phyloP scores from a whole-genome alignment of 2,797 vertebrate species.

The Pipistrellus kuhlii region DNA sequence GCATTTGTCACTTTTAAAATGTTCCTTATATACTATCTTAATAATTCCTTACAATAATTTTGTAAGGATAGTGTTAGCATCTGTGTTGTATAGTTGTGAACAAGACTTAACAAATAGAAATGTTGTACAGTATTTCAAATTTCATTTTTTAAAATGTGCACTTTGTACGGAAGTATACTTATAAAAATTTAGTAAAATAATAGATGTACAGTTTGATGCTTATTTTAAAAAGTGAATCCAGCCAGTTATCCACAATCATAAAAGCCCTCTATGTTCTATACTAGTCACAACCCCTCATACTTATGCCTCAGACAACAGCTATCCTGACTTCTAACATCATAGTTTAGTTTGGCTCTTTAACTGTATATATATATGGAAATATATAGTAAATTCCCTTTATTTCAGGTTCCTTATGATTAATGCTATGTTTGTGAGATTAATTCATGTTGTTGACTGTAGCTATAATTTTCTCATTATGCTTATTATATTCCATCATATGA shows the following conservation, averaged over 20 bases:
- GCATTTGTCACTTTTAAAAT: background rate
- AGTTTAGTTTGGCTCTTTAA: background rate
- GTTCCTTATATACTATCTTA: background rate
- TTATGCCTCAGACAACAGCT: background rate
- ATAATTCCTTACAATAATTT: constrained; percentile 26
- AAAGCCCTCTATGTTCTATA: background rate
- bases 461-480: background rate
- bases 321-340: background rate
- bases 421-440: background rate
- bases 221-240: background rate
- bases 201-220: background rate
- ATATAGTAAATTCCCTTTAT: background rate
- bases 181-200: background rate
- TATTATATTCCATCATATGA: background rate
- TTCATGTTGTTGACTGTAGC: background rate
- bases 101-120: background rate
- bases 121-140: background rate
- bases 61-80: background rate
- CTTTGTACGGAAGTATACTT: background rate
- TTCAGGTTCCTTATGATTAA: background rate
- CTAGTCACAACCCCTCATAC: background rate
- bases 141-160: background rate
- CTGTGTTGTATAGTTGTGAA: background rate
- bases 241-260: background rate
- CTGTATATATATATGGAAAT: background rate